Conservation (phyloP, 2,888 invertebrate species). For the Asteroscopus sphinx region DNA sequence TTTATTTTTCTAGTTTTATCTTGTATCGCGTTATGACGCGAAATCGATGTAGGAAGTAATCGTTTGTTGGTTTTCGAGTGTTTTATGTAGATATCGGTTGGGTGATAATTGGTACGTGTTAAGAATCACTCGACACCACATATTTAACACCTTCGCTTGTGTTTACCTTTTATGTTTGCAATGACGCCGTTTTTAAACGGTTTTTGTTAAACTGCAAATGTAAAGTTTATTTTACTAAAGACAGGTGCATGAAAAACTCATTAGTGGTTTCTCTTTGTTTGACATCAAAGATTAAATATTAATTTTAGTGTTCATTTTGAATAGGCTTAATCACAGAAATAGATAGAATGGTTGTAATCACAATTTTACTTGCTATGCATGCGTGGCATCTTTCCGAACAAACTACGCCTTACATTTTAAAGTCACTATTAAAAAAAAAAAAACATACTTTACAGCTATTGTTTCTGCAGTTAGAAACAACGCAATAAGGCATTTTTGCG, state of each 20-base stretch:
- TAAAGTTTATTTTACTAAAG: conserved; percentile 68
- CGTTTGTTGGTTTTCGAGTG: conserved; percentile 67
- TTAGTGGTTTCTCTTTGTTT: conserved; percentile 56
- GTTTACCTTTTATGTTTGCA: conserved; percentile 80
- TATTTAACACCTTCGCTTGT: conserved; percentile 79
- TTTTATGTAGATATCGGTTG: conserved; percentile 76
- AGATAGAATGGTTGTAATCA: no score
- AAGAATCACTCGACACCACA: conserved; percentile 73
- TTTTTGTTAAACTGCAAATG: conserved; percentile 77
- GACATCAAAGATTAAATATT: conserved; percentile 28
- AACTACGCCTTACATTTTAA: no score
- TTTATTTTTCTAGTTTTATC: conserved; percentile 25
- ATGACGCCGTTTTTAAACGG: conserved; percentile 76
- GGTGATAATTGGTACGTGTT: conserved; percentile 87
- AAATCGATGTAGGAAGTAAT: conserved; percentile 71
- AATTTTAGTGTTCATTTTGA: conserved; percentile 29
- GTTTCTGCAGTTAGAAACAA: no score
- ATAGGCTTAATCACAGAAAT: not conserved
- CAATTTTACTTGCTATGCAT: no score
- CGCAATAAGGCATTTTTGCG: no score
- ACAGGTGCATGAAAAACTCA: conserved; percentile 75
- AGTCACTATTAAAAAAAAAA: no score
- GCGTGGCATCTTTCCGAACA: no score
- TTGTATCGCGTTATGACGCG: conserved; percentile 24
- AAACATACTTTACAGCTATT: no score